A percentile compares a stretch with the other conserved stretches of the same genome.
Evolutionary conservation across 92 coral and sea anemone species (phyloP).

Genomic region (Heliopora coerulea): DNA sequence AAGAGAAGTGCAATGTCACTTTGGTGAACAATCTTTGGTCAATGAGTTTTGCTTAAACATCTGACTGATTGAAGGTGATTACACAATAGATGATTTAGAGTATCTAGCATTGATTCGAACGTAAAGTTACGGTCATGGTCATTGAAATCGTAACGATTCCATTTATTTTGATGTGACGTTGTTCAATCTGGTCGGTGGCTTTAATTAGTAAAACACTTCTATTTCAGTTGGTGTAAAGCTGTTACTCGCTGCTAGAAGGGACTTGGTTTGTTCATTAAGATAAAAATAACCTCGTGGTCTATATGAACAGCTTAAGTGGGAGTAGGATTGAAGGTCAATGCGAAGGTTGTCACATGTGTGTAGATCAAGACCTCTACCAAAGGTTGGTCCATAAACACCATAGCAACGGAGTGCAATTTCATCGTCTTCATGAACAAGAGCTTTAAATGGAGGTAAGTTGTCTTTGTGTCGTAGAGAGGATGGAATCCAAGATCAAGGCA

Average conservation of each 20-base stretch:
- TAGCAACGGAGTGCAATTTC: neutral
- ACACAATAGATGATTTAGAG: too few relatives aligned
- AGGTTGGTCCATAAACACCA: slow-evolving; percentile 9
- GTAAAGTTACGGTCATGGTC: too few relatives aligned
- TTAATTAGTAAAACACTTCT: slow-evolving; percentile 5
- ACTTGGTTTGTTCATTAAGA: neutral
- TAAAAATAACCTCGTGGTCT: slow-evolving; percentile 1
- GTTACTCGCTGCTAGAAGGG: neutral
- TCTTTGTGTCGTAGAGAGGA: slow-evolving; percentile 5
- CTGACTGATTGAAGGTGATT: too few relatives aligned
- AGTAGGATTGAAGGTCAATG: neutral
- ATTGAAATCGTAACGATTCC: too few relatives aligned
- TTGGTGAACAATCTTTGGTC: too few relatives aligned
- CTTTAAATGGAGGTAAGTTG: slow-evolving; percentile 16
- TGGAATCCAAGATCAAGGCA: neutral
- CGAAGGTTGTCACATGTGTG: neutral
- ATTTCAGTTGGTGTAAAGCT: slow-evolving; percentile 8
- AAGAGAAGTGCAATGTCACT: too few relatives aligned
- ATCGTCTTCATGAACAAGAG: neutral
- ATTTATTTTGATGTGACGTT: too few relatives aligned
- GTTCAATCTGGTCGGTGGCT: too few relatives aligned
- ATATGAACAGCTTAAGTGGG: neutral
- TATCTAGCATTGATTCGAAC: too few relatives aligned
- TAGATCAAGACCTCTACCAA: slow-evolving; percentile 10
- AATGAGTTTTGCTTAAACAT: too few relatives aligned